These are phyloP conservation scores for Oeneis ivallda DNA, from an alignment of 2,888 invertebrate genomes.

Conservation along the genomic window DNA sequence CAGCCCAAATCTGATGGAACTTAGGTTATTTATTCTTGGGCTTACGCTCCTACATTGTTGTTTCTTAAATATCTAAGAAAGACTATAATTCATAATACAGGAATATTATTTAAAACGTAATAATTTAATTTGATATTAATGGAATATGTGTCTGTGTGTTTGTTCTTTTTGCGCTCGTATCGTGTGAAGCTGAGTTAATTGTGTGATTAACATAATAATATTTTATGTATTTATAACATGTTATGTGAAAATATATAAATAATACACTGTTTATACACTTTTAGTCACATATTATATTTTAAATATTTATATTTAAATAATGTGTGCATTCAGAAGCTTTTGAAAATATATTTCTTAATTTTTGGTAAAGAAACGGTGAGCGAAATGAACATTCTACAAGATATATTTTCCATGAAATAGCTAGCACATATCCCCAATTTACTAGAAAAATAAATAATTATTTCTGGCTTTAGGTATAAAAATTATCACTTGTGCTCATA, in stretches of 20 bases:
- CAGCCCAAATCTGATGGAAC: neutral
- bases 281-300: neutral
- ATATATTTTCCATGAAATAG: neutral
- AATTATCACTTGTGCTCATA: neutral
- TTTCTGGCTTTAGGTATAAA: neutral
- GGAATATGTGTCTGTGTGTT: neutral
- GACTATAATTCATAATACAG: no score
- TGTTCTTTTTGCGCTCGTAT: neutral
- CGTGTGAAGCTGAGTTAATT: neutral
- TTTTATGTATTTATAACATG: neutral
- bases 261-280: neutral
- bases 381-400: neutral
- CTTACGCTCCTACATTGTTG: neutral
- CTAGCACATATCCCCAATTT: neutral
- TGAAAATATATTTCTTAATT: neutral
- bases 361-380: neutral
- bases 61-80: neutral
- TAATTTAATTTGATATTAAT: neutral
- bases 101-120: slow-evolving; percentile 1
- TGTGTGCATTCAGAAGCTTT: no score
- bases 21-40: neutral
- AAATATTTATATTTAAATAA: neutral
- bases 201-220: neutral
- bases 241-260: neutral
- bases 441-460: neutral